Evolutionary conservation across 2,113 vertebrate genomes (phyloP), one percentile per base, ranked within the genome.

Genomic region (Cryptotis parvus): DNA sequence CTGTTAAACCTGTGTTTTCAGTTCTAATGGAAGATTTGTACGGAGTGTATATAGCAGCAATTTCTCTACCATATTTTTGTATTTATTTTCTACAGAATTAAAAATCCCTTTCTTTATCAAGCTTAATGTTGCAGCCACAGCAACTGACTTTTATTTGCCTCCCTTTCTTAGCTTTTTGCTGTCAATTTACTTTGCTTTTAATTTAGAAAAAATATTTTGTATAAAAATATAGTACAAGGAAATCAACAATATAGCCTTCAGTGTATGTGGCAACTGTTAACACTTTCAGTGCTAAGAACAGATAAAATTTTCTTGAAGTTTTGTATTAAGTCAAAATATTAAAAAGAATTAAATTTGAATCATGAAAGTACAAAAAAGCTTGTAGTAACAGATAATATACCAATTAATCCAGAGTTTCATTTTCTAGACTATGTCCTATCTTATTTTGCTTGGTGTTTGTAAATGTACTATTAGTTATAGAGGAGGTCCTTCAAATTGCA

Each of bases 11-110:
- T 0, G 0, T 96, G 96, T 97, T 96, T 95, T 72, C 73, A 96
- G 78, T 95, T 81, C 76, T 95, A 94, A 94, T 95, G 89, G 92
- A 83, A 96, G 96, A 96, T 95, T 96, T 91, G 84, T 77, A 94
- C 93, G 79, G 80, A 75, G 80, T 89, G 72, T 89, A 79, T 69
- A 63, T 55, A 88, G 70, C 95, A 96, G 94, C 74, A 3, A 85
- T 85, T 91, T 94, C 85, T 80, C 35, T 80, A 88, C 79, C 80
- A n/a, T 76, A 63, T 55, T 83, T 86, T 79, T 43, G 2, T 83
- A 41, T 80, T 55, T 29, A 68, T 87, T 88, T 92, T 93, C 4
- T 3, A 84, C 66, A 79, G 73, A 96, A 92, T 73, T 80, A 27
- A 92, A 93, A 95, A 86, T 35, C 3, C 20, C 94, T 87, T 90